phyloP scores from a whole-genome alignment of 2,113 vertebrate genomes.

The Neofelis nebulosa region DNA sequence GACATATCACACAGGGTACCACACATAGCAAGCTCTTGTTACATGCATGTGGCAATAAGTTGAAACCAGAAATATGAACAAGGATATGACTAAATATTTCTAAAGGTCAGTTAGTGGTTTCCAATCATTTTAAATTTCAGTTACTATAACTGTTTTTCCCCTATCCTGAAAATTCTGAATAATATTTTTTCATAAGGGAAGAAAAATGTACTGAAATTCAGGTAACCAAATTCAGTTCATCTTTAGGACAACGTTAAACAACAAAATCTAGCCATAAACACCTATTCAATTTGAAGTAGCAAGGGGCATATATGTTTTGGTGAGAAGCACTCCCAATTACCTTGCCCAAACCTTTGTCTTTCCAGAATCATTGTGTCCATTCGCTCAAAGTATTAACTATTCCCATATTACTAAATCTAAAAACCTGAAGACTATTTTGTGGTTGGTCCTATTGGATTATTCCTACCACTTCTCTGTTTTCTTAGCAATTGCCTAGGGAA shows the following conservation, averaged over 20 bases:
- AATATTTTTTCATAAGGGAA: not conserved
- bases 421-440: not conserved
- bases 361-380: not conserved
- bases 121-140: not conserved
- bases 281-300: not conserved
- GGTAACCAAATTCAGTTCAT: not conserved
- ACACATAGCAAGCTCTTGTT: not conserved
- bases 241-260: not conserved
- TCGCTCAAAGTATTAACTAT: not conserved
- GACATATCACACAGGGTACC: not conserved
- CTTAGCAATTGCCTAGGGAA: not conserved
- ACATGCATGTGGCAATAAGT: not conserved
- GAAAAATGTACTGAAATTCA: not conserved
- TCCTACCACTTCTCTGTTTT: not conserved
- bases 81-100: not conserved
- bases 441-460: not conserved
- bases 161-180: not conserved
- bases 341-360: not conserved
- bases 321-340: not conserved
- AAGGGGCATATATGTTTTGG: not conserved
- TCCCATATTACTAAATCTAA: not conserved
- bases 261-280: not conserved
- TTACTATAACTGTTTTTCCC: not conserved
- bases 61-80: not conserved
- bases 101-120: not conserved